Conservation (phyloP, 2,797 vertebrate species). For the Synanceia verrucosa region DNA sequence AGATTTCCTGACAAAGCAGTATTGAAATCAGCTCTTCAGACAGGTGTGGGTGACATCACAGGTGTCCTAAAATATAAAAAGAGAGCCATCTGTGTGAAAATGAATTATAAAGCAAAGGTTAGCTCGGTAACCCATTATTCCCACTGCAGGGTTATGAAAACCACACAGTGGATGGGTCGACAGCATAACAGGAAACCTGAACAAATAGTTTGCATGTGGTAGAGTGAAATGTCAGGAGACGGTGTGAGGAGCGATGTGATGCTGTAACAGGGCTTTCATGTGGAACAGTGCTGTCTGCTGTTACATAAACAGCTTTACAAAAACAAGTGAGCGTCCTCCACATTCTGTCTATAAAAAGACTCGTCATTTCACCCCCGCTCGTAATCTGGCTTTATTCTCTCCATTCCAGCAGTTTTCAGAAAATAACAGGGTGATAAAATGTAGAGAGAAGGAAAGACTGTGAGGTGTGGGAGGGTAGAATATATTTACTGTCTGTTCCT, state of each 20-base stretch:
- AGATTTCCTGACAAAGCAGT: not conserved
- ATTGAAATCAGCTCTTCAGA: not conserved
- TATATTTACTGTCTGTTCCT: not conserved
- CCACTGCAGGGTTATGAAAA: not conserved
- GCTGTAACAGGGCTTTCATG: slow-evolving; percentile 54
- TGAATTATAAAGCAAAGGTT: slow-evolving; percentile 4
- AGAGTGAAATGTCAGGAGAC: slow-evolving; percentile 17
- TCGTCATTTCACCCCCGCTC: slow-evolving; percentile 44
- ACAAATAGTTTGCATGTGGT: slow-evolving; percentile 9
- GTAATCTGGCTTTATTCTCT: slow-evolving; percentile 58
- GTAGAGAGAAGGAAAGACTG: not conserved
- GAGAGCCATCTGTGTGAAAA: slow-evolving; percentile 1
- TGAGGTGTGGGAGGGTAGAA: not conserved
- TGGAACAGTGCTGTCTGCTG: slow-evolving; percentile 40
- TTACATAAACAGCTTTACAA: slow-evolving; percentile 68
- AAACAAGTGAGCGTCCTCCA: slow-evolving; percentile 59
- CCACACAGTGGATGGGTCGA: not conserved
- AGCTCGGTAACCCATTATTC: not conserved
- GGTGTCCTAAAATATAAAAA: not conserved
- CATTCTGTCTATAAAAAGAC: slow-evolving; percentile 68
- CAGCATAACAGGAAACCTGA: not conserved
- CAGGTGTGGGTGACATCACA: not conserved
- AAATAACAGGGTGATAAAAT: slow-evolving; percentile 1
- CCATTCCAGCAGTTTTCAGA: slow-evolving; percentile 20
- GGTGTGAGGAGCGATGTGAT: slow-evolving; percentile 33